A percentile compares a stretch with the other conserved stretches of the same genome.
These are phyloP conservation scores for Automeris io DNA, from an alignment of 2,888 invertebrate genomes.

Conservation along the genomic window DNA sequence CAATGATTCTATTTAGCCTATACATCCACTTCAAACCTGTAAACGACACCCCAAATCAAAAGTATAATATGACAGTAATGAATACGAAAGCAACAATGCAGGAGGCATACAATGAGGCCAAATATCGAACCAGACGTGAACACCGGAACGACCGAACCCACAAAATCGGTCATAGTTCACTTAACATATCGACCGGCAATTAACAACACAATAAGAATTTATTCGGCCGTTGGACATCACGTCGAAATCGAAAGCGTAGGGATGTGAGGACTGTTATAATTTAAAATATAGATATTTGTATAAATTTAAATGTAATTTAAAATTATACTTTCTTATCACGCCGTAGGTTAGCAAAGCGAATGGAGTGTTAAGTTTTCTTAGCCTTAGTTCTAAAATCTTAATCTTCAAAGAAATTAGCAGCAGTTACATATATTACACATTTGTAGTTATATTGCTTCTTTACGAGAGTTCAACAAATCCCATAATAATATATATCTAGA, in stretches of 20 bases:
- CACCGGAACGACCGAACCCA: slow-evolving; percentile 8
- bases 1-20: neutral
- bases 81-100: slow-evolving; percentile 21
- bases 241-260: slow-evolving; percentile 21
- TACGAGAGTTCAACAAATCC: no score
- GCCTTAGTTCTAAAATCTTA: no score
- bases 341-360: no score
- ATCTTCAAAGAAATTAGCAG: no score
- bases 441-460: no score
- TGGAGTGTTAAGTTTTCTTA: no score
- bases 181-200: slow-evolving; percentile 50
- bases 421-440: no score
- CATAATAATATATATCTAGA: no score
- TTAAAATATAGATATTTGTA: no score
- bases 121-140: slow-evolving; percentile 13
- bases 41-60: slow-evolving; percentile 12
- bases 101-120: slow-evolving; percentile 9
- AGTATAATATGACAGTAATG: slow-evolving; percentile 20
- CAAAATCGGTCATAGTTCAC: slow-evolving; percentile 30
- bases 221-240: slow-evolving; percentile 21
- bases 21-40: neutral
- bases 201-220: slow-evolving; percentile 41
- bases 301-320: no score
- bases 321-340: no score
- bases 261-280: slow-evolving; percentile 9